Percentiles rank a stretch among this genome's conserved stretches.
Evolutionary conservation across 2,888 invertebrate genomes (phyloP).

Genomic region (Ornithoptera alexandrae): DNA sequence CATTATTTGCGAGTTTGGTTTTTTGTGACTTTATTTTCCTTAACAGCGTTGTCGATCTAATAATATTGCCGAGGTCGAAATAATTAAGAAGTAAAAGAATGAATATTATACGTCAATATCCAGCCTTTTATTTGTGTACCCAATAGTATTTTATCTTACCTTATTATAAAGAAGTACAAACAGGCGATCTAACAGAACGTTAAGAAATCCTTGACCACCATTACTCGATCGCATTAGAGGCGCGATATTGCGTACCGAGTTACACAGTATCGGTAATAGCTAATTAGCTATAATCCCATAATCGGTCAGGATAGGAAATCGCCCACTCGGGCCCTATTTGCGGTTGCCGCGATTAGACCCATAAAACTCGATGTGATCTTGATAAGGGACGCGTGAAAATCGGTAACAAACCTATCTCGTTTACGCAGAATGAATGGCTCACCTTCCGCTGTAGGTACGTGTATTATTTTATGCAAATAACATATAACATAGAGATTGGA

Average conservation of each 20-base stretch:
- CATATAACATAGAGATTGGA: not conserved
- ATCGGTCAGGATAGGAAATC: conserved; percentile 77
- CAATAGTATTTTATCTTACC: not conserved
- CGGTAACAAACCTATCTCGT: conserved; percentile 49
- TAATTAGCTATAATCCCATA: conserved; percentile 78
- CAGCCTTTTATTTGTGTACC: not conserved
- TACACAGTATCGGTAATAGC: conserved; percentile 72
- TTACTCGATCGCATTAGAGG: conserved; percentile 26
- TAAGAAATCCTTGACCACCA: conserved; percentile 15
- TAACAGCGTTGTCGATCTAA: too few species aligned
- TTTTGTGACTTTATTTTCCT: too few species aligned
- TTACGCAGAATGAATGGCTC: conserved; percentile 29
- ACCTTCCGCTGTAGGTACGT: conserved; percentile 8
- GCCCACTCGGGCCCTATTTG: conserved; percentile 74
- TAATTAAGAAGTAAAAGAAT: too few species aligned
- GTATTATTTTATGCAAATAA: conserved; percentile 3
- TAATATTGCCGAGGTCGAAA: too few species aligned
- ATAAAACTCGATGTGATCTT: conserved; percentile 75
- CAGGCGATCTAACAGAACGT: not conserved
- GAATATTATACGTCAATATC: too few species aligned
- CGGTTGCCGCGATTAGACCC: conserved; percentile 71
- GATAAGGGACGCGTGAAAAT: conserved; percentile 74
- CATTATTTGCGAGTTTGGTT: too few species aligned
- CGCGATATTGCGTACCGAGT: conserved; percentile 49
- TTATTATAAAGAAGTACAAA: not conserved